phyloP scores from a whole-genome alignment of 2,113 vertebrate genomes.

The Heterotis niloticus region DNA sequence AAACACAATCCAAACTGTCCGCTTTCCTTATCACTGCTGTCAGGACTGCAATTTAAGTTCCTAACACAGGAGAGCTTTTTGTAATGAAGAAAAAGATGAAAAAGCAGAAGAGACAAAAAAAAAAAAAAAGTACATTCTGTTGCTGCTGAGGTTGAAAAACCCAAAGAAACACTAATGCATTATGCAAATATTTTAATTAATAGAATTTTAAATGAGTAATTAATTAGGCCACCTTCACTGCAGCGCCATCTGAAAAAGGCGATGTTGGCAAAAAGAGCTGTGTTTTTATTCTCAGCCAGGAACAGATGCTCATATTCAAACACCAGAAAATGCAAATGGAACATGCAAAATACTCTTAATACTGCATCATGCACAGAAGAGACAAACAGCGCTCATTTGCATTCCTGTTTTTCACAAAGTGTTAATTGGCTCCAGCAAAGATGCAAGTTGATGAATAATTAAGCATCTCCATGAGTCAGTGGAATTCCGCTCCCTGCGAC shows the following conservation, averaged over 20 bases:
- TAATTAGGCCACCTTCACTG: conserved; percentile 61
- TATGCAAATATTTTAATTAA: conserved; percentile 59
- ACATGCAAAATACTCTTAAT: conserved; percentile 24
- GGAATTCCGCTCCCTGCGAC: background rate
- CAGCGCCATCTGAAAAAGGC: conserved; percentile 53
- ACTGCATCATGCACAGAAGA: background rate
- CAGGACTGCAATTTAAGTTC: background rate
- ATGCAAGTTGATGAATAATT: conserved; percentile 22
- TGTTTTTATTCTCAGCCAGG: conserved; percentile 50
- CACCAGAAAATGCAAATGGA: conserved; percentile 41
- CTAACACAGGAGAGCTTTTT: background rate
- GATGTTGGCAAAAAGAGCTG: conserved; percentile 44
- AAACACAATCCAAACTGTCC: background rate
- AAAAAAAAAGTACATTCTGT: conserved; percentile 24
- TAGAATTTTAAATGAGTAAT: conserved; percentile 62
- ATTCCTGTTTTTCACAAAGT: conserved; percentile 4
- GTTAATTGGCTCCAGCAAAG: conserved; percentile 20
- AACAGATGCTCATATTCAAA: conserved; percentile 49
- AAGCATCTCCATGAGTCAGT: background rate
- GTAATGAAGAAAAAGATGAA: background rate
- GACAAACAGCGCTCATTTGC: conserved; percentile 17
- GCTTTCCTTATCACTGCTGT: background rate
- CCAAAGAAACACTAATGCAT: conserved; percentile 53
- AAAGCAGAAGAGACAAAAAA: conserved; percentile 10
- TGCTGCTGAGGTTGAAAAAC: conserved; percentile 27